Percentiles rank a stretch among this genome's conserved stretches.
Evolutionary conservation across 1,140 invertebrate species (phyloP).

Genomic region (Camponotus floridanus): DNA sequence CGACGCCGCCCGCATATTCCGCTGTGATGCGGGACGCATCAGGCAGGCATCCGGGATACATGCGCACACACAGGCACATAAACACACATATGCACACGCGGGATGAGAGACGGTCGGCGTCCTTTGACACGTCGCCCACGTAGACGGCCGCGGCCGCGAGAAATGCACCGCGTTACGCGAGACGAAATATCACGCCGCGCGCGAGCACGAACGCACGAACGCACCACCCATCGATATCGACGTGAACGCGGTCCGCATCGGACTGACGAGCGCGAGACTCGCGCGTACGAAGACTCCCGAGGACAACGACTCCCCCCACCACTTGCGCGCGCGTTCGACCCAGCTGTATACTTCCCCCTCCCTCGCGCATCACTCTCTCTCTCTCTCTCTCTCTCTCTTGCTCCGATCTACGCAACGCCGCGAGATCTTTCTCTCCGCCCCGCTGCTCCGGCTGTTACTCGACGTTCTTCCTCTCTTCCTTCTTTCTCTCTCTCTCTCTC

Average conservation of each 20-base stretch:
- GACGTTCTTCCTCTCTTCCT: neutral
- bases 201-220: neutral
- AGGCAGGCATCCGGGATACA: constrained; percentile 14
- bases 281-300: constrained; percentile 70
- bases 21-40: constrained; percentile 6
- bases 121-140: neutral
- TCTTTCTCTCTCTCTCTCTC: constrained; percentile 12
- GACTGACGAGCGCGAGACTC: constrained; percentile 63
- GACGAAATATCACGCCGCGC: constrained; percentile 2
- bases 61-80: constrained; percentile 3
- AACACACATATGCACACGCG: neutral
- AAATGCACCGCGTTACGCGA: neutral
- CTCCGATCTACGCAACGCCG: neutral
- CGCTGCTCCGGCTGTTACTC: neutral
- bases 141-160: neutral
- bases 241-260: constrained; percentile 65
- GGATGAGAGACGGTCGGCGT: neutral
- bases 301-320: constrained; percentile 74
- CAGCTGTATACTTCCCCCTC: constrained; percentile 57
- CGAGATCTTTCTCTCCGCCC: neutral
- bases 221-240: neutral
- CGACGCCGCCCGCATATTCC: constrained; percentile 33
- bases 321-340: constrained; percentile 55
- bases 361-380: neutral
- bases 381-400: neutral